Percentiles rank a stretch among this genome's conserved stretches.
These are phyloP conservation scores for Liodrosophila aerea DNA, from an alignment of 2,888 invertebrate genomes.

Conservation along the genomic window DNA sequence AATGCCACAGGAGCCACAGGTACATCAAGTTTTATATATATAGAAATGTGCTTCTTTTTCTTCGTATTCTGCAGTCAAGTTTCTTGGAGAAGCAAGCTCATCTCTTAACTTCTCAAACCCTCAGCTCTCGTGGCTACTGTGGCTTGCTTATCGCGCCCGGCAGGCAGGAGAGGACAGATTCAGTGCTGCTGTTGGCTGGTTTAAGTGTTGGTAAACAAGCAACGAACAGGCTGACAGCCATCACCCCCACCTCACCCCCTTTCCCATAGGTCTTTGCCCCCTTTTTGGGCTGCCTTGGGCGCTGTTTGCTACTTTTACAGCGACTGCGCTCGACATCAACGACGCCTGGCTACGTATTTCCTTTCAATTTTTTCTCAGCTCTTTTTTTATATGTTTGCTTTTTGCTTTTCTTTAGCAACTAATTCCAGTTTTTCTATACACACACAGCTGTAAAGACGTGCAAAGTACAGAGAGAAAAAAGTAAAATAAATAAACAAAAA, in stretches of 20 bases:
- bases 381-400: conserved; percentile 15
- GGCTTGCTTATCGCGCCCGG: conserved; percentile 42
- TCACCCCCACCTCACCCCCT: background rate
- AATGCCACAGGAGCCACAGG: background rate
- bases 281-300: conserved; percentile 47
- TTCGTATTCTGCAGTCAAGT: conserved; percentile 2
- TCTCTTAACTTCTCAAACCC: background rate
- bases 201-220: conserved; percentile 75
- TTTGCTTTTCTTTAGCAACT: conserved; percentile 56
- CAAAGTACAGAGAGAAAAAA: conserved; percentile 36
- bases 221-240: conserved; percentile 40
- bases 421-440: conserved; percentile 53
- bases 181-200: conserved; percentile 23
- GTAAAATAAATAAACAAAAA: background rate
- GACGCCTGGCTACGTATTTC: conserved; percentile 59
- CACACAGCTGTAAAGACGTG: conserved; percentile 15
- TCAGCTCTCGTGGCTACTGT: conserved; percentile 10
- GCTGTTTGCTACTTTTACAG: conserved; percentile 70
- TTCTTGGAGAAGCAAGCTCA: conserved; percentile 9
- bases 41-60: no score
- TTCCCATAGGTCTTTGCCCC: background rate
- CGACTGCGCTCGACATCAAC: conserved; percentile 67
- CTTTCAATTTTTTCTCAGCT: conserved; percentile 52
- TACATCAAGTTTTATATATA: background rate
- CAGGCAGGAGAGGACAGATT: conserved; percentile 18